Percentiles rank a stretch among this genome's conserved stretches.
Evolutionary conservation across 23 tunicate species (phyloP).

Genomic region (Trididemnum clinides): DNA sequence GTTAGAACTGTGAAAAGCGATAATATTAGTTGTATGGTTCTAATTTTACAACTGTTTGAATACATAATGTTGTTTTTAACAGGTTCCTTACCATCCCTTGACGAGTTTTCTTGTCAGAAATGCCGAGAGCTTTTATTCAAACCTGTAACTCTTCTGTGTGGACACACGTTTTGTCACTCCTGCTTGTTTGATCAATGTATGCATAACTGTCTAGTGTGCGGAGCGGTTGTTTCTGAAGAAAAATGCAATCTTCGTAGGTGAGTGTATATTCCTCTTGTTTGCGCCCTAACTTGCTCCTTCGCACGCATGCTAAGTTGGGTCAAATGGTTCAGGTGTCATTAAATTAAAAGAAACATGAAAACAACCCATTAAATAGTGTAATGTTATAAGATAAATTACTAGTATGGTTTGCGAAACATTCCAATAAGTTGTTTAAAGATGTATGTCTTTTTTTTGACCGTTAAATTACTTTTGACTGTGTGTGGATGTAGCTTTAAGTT

Average conservation of each 20-base stretch:
- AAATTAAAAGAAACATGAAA: too few species aligned
- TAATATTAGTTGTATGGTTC: too few species aligned
- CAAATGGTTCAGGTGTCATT: too few species aligned
- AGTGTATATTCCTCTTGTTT: too few species aligned
- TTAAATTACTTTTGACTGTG: too few species aligned
- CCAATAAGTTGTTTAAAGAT: too few species aligned
- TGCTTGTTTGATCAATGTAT: background rate
- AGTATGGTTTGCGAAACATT: background rate
- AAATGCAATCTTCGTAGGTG: background rate
- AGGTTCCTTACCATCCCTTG: background rate
- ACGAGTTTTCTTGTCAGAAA: slow-evolving; percentile 52
- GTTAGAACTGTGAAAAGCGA: too few species aligned
- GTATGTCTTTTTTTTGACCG: too few species aligned
- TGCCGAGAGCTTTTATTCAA: slow-evolving; percentile 60
- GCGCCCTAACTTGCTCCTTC: too few species aligned
- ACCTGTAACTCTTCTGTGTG: slow-evolving; percentile 68
- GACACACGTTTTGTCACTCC: slow-evolving; percentile 55
- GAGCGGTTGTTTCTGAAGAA: background rate
- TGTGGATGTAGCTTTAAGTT: too few species aligned
- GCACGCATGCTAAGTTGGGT: too few species aligned
- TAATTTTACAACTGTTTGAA: too few species aligned
- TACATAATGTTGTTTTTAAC: background rate
- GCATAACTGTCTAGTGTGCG: slow-evolving; percentile 44
- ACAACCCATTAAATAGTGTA: background rate
- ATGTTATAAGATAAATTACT: background rate